Conservation (phyloP, 2,797 vertebrate genomes). For the Tangara arthus region DNA sequence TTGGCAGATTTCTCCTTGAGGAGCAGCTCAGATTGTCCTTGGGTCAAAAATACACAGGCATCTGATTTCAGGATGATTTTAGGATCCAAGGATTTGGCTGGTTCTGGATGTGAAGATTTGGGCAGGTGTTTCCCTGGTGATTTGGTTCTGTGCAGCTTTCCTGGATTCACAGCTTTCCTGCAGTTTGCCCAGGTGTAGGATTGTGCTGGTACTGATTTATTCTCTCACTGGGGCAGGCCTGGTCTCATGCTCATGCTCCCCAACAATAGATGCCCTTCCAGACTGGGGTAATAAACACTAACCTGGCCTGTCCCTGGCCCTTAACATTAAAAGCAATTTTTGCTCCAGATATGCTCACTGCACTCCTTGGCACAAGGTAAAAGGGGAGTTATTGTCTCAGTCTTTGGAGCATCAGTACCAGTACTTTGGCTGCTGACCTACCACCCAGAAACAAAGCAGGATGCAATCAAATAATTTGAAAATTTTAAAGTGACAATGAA, state of each 20-base stretch:
- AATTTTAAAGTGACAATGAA: background rate
- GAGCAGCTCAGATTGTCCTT: background rate
- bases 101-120: background rate
- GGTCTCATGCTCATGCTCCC: background rate
- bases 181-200: background rate
- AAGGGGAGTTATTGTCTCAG: background rate
- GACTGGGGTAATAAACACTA: background rate
- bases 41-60: background rate
- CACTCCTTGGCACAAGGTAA: background rate
- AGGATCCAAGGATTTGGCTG: background rate
- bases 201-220: background rate
- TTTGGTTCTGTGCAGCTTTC: background rate
- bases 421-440: background rate
- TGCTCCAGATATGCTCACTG: background rate
- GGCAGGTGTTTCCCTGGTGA: background rate
- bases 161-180: background rate
- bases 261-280: background rate
- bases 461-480: background rate
- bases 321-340: background rate
- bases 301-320: background rate
- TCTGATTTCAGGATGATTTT: background rate
- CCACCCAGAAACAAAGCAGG: background rate
- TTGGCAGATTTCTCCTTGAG: background rate
- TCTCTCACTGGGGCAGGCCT: background rate
- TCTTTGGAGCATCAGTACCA: fast-evolving